Percentiles rank a stretch among this genome's conserved stretches.
These are phyloP conservation scores for Brachymystax lenok DNA, from an alignment of 2,797 vertebrate genomes.

Conservation along the genomic window DNA sequence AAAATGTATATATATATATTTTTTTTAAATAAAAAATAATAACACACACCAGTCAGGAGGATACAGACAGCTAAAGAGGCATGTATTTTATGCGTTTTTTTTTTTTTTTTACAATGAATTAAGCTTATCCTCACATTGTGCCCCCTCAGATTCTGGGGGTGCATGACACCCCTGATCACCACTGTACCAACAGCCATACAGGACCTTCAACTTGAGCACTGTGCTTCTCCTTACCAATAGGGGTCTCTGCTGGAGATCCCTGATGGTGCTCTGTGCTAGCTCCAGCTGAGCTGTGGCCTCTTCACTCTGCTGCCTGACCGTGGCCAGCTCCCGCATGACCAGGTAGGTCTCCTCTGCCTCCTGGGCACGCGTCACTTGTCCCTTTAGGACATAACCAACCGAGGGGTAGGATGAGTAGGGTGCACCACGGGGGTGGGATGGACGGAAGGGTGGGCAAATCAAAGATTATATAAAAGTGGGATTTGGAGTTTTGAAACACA, in stretches of 20 bases:
- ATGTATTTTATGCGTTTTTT: no score
- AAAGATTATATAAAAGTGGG: slow-evolving; percentile 42
- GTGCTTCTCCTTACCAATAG: slow-evolving; percentile 89
- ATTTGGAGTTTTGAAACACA: slow-evolving; percentile 50
- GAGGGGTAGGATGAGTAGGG: slow-evolving; percentile 57
- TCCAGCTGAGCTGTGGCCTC: slow-evolving; percentile 93
- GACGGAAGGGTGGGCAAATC: slow-evolving; percentile 45
- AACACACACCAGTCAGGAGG: no score
- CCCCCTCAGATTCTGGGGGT: no score
- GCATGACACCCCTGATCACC: no score
- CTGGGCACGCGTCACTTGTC: slow-evolving; percentile 99
- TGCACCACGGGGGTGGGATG: slow-evolving; percentile 24
- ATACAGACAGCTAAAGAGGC: no score
- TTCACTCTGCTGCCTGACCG: slow-evolving; percentile 96
- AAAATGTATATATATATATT: no score
- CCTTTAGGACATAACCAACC: slow-evolving; percentile 82
- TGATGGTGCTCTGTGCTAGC: slow-evolving; percentile 92
- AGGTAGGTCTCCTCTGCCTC: slow-evolving; percentile 99
- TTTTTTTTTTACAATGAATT: no score
- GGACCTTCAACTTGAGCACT: background rate
- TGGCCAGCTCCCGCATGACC: slow-evolving; percentile 98
- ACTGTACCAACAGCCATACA: background rate
- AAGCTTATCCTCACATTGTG: no score
- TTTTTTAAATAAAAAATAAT: no score
- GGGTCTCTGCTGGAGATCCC: slow-evolving; percentile 87